phyloP scores from a whole-genome alignment of 1,140 invertebrate genomes.

The Heliconius hewitsoni region DNA sequence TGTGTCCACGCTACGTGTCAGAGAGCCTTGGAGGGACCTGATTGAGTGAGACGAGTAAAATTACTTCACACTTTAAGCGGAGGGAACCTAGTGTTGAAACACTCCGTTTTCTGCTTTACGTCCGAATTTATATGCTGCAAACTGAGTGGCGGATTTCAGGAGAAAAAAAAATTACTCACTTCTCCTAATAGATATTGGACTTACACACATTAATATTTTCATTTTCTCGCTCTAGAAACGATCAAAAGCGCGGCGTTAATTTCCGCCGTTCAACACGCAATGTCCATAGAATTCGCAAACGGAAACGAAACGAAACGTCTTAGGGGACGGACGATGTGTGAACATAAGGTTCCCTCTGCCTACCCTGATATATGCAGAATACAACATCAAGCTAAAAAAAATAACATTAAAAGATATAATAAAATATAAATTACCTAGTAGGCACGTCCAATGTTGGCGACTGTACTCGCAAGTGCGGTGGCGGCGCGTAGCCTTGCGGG shows the following conservation, averaged over 20 bases:
- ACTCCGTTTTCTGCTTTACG: not conserved
- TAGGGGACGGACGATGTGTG: too few relatives aligned
- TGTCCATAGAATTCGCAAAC: too few relatives aligned
- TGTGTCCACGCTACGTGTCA: conserved; percentile 75
- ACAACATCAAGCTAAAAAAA: too few relatives aligned
- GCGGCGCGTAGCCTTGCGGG: conserved; percentile 68
- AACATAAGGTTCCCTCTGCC: not conserved
- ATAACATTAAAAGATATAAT: too few relatives aligned
- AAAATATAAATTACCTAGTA: conserved; percentile 47
- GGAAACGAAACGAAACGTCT: too few relatives aligned
- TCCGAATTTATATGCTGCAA: not conserved
- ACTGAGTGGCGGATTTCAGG: not conserved
- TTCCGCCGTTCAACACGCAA: too few relatives aligned
- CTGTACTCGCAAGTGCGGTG: conserved; percentile 67
- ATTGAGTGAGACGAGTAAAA: conserved; percentile 7
- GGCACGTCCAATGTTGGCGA: conserved; percentile 63
- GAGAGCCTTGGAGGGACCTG: conserved; percentile 73
- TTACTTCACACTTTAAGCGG: not conserved
- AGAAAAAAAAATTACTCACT: too few relatives aligned
- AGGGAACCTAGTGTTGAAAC: not conserved
- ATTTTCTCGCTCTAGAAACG: too few relatives aligned
- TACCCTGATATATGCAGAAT: too few relatives aligned
- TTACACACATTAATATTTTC: too few relatives aligned
- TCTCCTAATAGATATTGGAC: too few relatives aligned
- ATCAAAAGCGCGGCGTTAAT: too few relatives aligned